phyloP scores from a whole-genome alignment of 2,797 vertebrate genomes.

The Ctenopoma multispine region DNA sequence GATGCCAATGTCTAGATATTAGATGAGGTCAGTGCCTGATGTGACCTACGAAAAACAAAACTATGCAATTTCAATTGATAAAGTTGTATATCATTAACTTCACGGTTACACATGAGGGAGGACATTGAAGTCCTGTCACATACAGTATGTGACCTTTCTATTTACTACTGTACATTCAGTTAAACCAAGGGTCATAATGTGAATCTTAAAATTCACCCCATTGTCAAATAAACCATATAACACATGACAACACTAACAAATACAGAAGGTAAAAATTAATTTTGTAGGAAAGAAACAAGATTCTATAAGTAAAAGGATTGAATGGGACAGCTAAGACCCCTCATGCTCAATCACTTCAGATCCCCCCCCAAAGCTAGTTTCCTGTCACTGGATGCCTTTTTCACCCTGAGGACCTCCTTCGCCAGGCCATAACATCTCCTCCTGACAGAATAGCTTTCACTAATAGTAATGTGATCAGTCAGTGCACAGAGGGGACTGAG shows the following conservation, averaged over 20 bases:
- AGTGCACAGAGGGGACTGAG: constrained; percentile 68
- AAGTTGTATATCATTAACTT: constrained; percentile 11
- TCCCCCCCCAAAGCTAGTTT: constrained; percentile 47
- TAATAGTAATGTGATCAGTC: constrained; percentile 82
- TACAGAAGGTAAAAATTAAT: constrained; percentile 6
- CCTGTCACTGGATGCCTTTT: constrained; percentile 64
- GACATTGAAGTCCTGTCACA: constrained; percentile 23
- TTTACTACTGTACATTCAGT: not conserved
- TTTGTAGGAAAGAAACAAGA: constrained; percentile 28
- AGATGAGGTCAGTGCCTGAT: constrained; percentile 9
- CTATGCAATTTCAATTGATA: constrained; percentile 27
- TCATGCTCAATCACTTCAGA: constrained; percentile 66
- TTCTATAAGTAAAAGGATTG: constrained; percentile 38
- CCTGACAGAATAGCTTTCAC: constrained; percentile 73
- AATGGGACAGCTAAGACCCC: constrained; percentile 52
- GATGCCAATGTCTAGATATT: constrained; percentile 35
- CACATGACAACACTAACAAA: constrained; percentile 8
- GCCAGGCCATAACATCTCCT: constrained; percentile 62
- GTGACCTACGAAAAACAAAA: not conserved
- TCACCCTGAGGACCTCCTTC: constrained; percentile 48
- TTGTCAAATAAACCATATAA: not conserved
- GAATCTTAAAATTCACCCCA: not conserved
- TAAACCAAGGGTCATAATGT: not conserved
- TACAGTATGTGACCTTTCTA: no score
- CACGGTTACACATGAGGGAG: not conserved